Percentiles rank a stretch among this genome's conserved stretches.
phyloP scores from a whole-genome alignment of 2,113 vertebrate species.

The Copsychus sechellarum region DNA sequence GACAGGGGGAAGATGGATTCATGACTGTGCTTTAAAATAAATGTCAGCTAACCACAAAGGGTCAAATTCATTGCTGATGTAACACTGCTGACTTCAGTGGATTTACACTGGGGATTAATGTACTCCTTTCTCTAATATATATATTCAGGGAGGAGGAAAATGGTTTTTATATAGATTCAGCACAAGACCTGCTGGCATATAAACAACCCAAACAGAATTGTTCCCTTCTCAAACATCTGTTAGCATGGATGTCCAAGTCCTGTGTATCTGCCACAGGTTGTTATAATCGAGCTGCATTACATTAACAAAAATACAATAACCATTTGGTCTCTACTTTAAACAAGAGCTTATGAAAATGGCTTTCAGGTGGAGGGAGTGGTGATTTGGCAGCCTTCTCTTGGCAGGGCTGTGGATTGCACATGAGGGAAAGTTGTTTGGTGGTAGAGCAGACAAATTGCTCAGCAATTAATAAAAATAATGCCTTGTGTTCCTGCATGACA shows the following conservation, averaged over 20 bases:
- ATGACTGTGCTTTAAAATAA: neutral
- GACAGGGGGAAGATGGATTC: neutral
- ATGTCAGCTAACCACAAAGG: neutral
- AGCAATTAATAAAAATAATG: constrained; percentile 55
- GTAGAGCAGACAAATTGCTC: constrained; percentile 40
- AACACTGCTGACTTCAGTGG: neutral
- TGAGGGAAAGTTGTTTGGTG: constrained; percentile 54
- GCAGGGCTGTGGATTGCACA: constrained; percentile 1
- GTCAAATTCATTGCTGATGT: neutral
- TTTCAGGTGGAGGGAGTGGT: constrained; percentile 50
- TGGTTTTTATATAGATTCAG: constrained; percentile 42
- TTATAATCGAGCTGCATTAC: constrained; percentile 33
- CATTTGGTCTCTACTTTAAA: constrained; percentile 48
- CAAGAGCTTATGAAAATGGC: constrained; percentile 13
- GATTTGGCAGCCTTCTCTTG: constrained; percentile 39
- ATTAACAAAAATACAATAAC: constrained; percentile 46
- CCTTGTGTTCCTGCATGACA: neutral
- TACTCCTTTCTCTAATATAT: neutral
- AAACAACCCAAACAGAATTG: constrained; percentile 75
- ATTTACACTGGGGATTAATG: constrained; percentile 24
- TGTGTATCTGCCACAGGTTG: constrained; percentile 60
- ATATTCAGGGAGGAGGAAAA: neutral
- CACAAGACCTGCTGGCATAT: constrained; percentile 59
- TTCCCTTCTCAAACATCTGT: constrained; percentile 70
- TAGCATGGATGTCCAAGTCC: constrained; percentile 35